phyloP scores from a whole-genome alignment of 2,113 vertebrate genomes.

The Colinus virginianus region DNA sequence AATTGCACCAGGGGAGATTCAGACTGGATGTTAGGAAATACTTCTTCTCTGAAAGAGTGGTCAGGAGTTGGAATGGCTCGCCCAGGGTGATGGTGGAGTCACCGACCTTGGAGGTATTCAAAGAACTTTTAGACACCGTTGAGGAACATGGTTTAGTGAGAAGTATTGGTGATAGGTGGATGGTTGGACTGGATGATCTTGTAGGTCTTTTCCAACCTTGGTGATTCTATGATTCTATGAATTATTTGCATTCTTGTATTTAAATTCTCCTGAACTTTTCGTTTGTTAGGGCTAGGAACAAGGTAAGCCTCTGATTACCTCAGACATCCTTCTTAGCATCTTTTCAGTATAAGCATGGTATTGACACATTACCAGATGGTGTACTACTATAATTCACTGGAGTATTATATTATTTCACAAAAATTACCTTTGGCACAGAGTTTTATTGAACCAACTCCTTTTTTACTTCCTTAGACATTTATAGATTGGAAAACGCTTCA shows the following conservation, averaged over 20 bases:
- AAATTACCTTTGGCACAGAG: neutral
- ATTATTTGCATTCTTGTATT: neutral
- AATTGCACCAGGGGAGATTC: no score
- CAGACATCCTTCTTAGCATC: neutral
- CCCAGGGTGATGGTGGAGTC: no score
- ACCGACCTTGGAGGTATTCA: no score
- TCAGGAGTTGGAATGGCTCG: no score
- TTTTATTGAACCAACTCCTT: neutral
- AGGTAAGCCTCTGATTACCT: neutral
- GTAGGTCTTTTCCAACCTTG: no score
- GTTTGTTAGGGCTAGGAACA: neutral
- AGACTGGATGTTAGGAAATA: no score
- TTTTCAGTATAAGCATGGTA: neutral
- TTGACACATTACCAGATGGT: rapidly evolving
- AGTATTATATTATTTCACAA: neutral
- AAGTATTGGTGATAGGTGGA: no score
- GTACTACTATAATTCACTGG: neutral
- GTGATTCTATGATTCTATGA: neutral
- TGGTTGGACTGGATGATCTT: no score
- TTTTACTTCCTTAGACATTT: neutral
- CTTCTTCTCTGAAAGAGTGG: no score
- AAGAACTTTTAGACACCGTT: no score
- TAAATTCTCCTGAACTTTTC: neutral
- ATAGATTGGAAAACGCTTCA: neutral
- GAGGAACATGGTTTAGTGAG: no score